Evolutionary conservation across 2,113 vertebrate species (phyloP).

Genomic region (Amphiprion percula): DNA sequence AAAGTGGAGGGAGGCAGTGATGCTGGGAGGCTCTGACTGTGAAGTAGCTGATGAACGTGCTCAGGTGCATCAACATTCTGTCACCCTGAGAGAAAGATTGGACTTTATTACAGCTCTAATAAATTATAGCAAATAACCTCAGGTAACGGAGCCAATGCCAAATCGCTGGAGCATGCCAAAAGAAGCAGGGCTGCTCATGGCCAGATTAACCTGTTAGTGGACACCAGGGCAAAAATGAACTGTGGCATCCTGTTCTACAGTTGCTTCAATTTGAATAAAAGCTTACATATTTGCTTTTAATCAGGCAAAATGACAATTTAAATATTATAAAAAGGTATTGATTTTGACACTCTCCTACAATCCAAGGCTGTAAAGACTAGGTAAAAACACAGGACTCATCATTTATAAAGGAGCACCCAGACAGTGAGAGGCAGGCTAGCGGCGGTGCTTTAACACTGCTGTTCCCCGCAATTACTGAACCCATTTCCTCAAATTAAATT

Average conservation of each 20-base stretch:
- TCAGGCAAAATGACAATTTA: neutral
- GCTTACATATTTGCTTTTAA: neutral
- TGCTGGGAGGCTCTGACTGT: neutral
- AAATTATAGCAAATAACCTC: neutral
- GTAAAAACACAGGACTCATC: neutral
- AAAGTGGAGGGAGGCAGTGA: neutral
- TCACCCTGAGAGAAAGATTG: neutral
- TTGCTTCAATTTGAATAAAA: neutral
- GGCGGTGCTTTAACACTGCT: neutral
- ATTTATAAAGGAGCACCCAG: too few species aligned
- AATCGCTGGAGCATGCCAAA: neutral
- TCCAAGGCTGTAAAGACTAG: too few species aligned
- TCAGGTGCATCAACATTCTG: neutral
- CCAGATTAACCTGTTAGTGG: neutral
- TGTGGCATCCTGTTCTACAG: neutral
- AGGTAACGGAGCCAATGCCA: neutral
- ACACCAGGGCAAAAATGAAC: neutral
- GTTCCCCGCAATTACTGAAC: neutral
- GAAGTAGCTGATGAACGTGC: neutral
- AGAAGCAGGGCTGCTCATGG: neutral
- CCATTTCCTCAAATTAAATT: constrained; percentile 11
- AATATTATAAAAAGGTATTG: neutral
- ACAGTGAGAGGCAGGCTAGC: neutral
- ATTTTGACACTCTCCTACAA: too few species aligned
- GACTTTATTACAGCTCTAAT: neutral